These are phyloP conservation scores for Apamea epomidion DNA, from an alignment of 2,888 invertebrate genomes.

Conservation along the genomic window DNA sequence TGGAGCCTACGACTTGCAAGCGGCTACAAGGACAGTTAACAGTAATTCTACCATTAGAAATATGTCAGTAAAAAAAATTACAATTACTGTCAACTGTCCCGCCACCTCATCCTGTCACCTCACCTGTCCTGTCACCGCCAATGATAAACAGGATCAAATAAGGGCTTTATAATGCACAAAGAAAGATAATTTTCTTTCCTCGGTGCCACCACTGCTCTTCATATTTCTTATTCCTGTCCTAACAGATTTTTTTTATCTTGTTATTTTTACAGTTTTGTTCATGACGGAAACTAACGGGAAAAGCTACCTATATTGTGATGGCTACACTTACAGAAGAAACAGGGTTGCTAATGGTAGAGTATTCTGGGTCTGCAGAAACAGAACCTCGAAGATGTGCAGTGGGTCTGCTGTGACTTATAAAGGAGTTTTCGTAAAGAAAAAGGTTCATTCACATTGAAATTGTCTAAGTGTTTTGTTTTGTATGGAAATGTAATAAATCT, in stretches of 20 bases:
- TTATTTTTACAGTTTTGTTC: conserved; percentile 24
- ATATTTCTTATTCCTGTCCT: not conserved
- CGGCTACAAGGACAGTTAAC: too few relatives aligned
- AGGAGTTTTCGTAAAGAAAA: conserved; percentile 15
- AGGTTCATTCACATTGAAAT: conserved; percentile 27
- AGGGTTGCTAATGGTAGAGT: conserved; percentile 25
- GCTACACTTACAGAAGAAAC: conserved; percentile 63
- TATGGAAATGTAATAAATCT: not conserved
- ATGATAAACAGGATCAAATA: not conserved
- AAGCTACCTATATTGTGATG: conserved; percentile 25
- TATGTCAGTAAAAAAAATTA: too few relatives aligned
- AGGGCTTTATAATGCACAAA: not conserved
- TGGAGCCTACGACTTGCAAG: not conserved
- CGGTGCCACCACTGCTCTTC: not conserved
- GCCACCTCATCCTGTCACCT: not conserved
- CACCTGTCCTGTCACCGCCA: not conserved
- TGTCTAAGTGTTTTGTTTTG: not conserved
- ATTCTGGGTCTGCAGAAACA: conserved; percentile 63
- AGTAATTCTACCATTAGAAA: too few relatives aligned
- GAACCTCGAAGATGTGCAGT: not conserved
- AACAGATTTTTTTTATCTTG: not conserved
- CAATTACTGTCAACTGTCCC: not conserved
- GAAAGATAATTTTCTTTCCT: not conserved
- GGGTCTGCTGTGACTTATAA: conserved; percentile 24
- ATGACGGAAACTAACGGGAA: conserved; percentile 1